Evolutionary conservation across 2,797 vertebrate species (phyloP).

Genomic region (Microctenopoma lineatum): DNA sequence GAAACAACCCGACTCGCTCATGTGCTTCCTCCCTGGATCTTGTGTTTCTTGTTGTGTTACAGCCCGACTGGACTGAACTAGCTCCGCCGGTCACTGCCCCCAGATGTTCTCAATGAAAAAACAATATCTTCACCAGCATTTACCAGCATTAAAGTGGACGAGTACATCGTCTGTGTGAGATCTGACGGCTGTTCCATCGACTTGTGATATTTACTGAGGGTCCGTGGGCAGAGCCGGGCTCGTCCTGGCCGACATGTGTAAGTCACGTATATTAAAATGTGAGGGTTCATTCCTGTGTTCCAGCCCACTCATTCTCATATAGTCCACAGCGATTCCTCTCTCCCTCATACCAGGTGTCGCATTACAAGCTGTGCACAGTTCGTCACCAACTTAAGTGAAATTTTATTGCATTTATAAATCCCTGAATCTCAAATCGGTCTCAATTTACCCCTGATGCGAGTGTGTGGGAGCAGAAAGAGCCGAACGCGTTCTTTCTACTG

Average conservation of each 20-base stretch:
- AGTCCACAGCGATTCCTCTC: background rate
- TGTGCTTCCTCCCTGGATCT: constrained; percentile 31
- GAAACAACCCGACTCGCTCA: constrained; percentile 44
- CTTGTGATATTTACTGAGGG: too few species aligned
- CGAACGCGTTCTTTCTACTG: background rate
- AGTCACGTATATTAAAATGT: background rate
- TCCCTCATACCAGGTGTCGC: background rate
- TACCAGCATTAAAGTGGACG: background rate
- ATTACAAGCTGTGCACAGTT: background rate
- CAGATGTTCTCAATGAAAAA: background rate
- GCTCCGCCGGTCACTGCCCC: constrained; percentile 9
- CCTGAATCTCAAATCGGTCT: too few species aligned
- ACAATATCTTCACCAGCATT: background rate
- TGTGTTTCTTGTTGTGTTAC: constrained; percentile 32
- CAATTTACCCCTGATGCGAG: too few species aligned
- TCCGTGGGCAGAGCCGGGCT: too few species aligned
- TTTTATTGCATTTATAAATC: too few species aligned
- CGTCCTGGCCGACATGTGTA: too few species aligned
- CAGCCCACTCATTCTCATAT: too few species aligned
- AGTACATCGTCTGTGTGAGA: background rate
- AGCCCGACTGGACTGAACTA: background rate
- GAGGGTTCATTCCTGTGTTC: background rate
- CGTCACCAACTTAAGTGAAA: constrained; percentile 2
- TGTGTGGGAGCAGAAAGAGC: background rate
- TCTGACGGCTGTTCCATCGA: background rate